Conservation (phyloP, 2,888 invertebrate genomes). For the Phyllotreta striolata region DNA sequence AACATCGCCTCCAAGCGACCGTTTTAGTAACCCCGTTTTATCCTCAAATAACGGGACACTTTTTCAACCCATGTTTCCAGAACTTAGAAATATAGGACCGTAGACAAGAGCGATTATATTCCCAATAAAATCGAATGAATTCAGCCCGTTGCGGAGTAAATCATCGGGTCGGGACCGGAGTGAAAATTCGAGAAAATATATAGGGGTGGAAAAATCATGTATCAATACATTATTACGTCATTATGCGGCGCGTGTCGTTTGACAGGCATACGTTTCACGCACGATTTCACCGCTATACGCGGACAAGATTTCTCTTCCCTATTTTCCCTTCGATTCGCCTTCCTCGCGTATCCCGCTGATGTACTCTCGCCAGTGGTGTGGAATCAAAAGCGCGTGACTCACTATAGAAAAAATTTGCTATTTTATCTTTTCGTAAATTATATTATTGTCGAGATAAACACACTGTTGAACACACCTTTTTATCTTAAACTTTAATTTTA, state of each 20-base stretch:
- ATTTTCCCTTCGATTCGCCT: slow-evolving; percentile 22
- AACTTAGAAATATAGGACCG: too few relatives aligned
- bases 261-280: slow-evolving; percentile 61
- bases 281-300: slow-evolving; percentile 57
- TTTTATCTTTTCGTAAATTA: too few relatives aligned
- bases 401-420: too few relatives aligned
- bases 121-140: too few relatives aligned
- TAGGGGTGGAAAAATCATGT: slow-evolving; percentile 53
- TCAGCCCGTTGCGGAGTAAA: background rate
- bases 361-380: background rate
- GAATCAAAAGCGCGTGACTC: background rate
- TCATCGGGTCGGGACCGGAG: slow-evolving; percentile 7
- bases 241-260: slow-evolving; percentile 60
- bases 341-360: background rate
- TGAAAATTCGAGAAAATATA: slow-evolving; percentile 43
- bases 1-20: too few relatives aligned
- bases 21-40: too few relatives aligned
- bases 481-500: too few relatives aligned
- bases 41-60: too few relatives aligned
- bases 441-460: too few relatives aligned
- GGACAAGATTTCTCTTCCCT: slow-evolving; percentile 37
- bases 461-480: too few relatives aligned
- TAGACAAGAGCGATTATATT: too few relatives aligned
- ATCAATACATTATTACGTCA: slow-evolving; percentile 62
- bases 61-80: too few relatives aligned